Base-by-base conservation (phyloP, 2,888 invertebrate genomes). In the Strigamia transsilvanica region DNA sequence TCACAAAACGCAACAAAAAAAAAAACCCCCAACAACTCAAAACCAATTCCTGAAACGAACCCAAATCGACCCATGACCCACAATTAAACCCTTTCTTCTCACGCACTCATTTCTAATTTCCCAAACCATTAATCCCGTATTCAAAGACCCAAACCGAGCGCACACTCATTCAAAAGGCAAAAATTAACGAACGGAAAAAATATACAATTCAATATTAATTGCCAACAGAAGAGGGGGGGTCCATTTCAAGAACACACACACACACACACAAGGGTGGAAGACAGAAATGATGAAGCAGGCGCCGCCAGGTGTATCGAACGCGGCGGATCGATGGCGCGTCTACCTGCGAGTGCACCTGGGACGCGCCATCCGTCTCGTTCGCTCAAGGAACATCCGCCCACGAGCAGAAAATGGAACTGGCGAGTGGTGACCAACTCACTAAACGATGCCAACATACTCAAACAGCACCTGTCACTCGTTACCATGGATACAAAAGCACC, bases 231-330 rank as follows among this genome's bases (percentile, higher is more conserved):
- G 27, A 2, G 61, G 1, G 61, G 21, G n/a, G 61, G 61, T 66
- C 61, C 61, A 66, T 66, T 66, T 21, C 1, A 23, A 66, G 10
- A 66, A 21, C 61, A 18, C 21, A 66, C 23, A 66, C 61, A 3
- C 23, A 21, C 61, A 18, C 21, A 66, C 23, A 66, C 61, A 3
- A 4, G 61, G 61, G 23, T 66, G 23, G 61, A 23, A 12, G 5
- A 23, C 0, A 66, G 10, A 66, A 18, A 66, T 66, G 61, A 66
- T 66, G 61, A 66, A 23, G 21, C 18, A 66, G 61, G 61, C 61
- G 61, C 61, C 61, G 61, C 61, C 61, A 66, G 61, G 61, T 66
- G 61, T 66, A 66, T 66, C 61, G 61, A 66, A 66, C 61, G 51
- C 38, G 23, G 61, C 61, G 61, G 61, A 66, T 66, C 61, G 61